A percentile compares a stretch with the other conserved stretches of the same genome.
These are phyloP conservation scores for Stictonetta naevosa DNA, from an alignment of 2,113 vertebrate genomes.

Conservation along the genomic window DNA sequence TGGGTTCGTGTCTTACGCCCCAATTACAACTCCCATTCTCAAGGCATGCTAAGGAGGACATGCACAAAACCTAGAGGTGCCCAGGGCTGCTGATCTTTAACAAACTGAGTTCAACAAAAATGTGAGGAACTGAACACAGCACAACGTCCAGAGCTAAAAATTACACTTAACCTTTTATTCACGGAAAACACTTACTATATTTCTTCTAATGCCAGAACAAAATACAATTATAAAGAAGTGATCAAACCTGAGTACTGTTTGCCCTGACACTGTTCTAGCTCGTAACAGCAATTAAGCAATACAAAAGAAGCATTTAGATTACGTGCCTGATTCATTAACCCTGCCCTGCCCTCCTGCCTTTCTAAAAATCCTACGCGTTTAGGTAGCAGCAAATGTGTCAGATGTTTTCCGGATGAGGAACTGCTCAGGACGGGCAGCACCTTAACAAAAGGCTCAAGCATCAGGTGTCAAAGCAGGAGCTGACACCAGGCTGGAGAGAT, in stretches of 20 bases:
- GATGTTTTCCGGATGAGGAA: fast-evolving
- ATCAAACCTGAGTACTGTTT: background rate
- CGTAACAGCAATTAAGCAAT: background rate
- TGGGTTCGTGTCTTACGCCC: fast-evolving
- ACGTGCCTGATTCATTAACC: background rate
- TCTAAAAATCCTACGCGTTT: fast-evolving
- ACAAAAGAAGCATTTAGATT: background rate
- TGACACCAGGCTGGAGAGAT: background rate
- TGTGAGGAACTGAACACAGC: fast-evolving
- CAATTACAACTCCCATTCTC: fast-evolving
- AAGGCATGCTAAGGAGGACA: fast-evolving
- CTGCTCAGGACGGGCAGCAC: fast-evolving
- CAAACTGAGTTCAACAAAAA: background rate
- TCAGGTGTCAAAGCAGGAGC: background rate
- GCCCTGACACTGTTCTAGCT: background rate
- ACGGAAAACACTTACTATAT: fast-evolving
- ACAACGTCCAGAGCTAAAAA: fast-evolving
- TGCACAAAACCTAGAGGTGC: background rate
- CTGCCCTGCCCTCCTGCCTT: background rate
- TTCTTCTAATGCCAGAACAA: background rate
- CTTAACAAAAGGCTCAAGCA: background rate
- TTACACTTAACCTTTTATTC: background rate
- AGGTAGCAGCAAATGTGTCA: fast-evolving
- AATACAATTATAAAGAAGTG: background rate
- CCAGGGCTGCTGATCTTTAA: background rate